Evolutionary conservation across 1,140 invertebrate species (phyloP), one percentile per base, ranked within the genome.

Genomic region (Dendroctonus valens): DNA sequence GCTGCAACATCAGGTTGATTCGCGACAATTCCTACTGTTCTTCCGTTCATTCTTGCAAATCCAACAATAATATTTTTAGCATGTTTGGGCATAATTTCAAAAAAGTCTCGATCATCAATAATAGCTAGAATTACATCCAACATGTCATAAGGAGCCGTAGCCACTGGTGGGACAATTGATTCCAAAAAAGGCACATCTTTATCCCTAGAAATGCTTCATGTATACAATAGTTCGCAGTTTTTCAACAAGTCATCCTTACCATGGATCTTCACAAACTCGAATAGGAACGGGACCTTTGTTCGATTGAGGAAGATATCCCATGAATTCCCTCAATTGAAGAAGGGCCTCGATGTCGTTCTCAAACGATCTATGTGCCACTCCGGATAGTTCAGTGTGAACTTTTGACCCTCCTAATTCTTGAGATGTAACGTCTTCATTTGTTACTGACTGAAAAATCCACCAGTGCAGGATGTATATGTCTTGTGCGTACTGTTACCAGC

Each of bases 81-180:
- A 80, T 87, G 89, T 59, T 83, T 82, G n/a, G 88, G 86, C 85
- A 87, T 87, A 53, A 90, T 87, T 79, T 91, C 88, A 78, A 90
- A 90, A 75, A 90, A 90, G 55, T 89, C 86, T 62, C 83, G 76
- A 69, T 90, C 86, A 77, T 91, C 89, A 9, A 90, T 83, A 50
- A 88, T 74, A 44, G 76, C 76, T 5, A 78, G 63, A 51, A 82
- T 84, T 26, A 90, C 82, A 74, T 89, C 87, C 55, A 84, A 76
- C 82, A 91, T 91, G 75, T 91, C 86, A 79, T 91, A 91, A 42
- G 89, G 85, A 39, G 83, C 79, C 8, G 84, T 86, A 4, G 83
- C 79, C 70, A 90, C 86, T 54, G 87, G 75, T 11, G 89, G 89
- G 49, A 91, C 82, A 51, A 90, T 82, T 58, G 86, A 85, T 70